Evolutionary conservation across 2,888 invertebrate genomes (phyloP).

Genomic region (Lithophane leautieri): DNA sequence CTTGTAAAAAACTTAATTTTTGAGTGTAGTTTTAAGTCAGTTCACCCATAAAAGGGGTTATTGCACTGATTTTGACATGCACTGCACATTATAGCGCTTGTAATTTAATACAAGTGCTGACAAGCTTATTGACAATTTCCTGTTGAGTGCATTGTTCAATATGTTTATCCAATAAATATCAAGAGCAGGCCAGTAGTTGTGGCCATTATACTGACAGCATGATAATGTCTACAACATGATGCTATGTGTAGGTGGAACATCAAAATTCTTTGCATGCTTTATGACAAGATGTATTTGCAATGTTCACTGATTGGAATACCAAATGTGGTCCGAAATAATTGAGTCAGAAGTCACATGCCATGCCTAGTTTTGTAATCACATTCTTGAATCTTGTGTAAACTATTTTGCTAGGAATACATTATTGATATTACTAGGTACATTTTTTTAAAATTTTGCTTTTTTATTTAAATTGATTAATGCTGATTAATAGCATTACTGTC

Average conservation of each 20-base stretch:
- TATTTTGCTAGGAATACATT: conserved; percentile 34
- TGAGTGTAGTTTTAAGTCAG: neutral
- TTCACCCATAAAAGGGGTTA: conserved; percentile 66
- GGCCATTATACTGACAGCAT: conserved; percentile 45
- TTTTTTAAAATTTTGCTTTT: too few relatives aligned
- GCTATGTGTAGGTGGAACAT: conserved; percentile 59
- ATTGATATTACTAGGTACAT: conserved; percentile 14
- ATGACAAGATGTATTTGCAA: conserved; percentile 71
- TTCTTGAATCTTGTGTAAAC: conserved; percentile 59
- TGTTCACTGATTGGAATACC: conserved; percentile 74
- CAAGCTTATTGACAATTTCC: conserved; percentile 87
- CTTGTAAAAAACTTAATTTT: conserved; percentile 25
- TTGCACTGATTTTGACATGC: conserved; percentile 73
- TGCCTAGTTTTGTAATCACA: conserved; percentile 61
- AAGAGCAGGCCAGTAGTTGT: conserved; percentile 68
- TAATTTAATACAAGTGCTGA: conserved; percentile 77
- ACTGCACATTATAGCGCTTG: conserved; percentile 63
- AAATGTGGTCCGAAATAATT: conserved; percentile 71
- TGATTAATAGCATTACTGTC: too few relatives aligned
- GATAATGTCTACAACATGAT: conserved; percentile 49
- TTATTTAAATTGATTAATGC: too few relatives aligned
- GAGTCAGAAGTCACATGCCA: conserved; percentile 68
- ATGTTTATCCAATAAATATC: conserved; percentile 83
- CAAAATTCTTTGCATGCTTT: conserved; percentile 70
- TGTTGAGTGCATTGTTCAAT: conserved; percentile 82